Conservation (phyloP, 1,140 invertebrate genomes). For the Drosophila paulistorum region DNA sequence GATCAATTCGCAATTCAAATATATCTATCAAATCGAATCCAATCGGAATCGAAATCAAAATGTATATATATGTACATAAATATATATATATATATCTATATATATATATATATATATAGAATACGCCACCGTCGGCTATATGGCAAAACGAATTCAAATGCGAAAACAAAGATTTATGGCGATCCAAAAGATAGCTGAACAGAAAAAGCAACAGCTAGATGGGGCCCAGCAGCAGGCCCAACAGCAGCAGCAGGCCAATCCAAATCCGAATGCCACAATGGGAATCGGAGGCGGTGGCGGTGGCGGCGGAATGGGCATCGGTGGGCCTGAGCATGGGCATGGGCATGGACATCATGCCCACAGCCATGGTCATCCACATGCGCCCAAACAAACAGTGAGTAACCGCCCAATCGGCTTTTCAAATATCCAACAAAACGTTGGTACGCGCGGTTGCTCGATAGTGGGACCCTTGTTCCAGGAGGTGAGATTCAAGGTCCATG, state of each 20-base stretch:
- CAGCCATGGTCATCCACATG: slow-evolving; percentile 83
- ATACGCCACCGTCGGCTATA: slow-evolving; percentile 97
- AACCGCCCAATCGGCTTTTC: slow-evolving; percentile 83
- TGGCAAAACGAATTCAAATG: slow-evolving; percentile 98
- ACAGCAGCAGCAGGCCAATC: slow-evolving; percentile 84
- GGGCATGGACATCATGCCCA: slow-evolving; percentile 83
- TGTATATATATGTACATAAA: slow-evolving; percentile 46
- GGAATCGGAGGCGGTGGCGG: slow-evolving; percentile 59
- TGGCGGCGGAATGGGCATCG: slow-evolving; percentile 69
- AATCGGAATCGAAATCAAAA: slow-evolving; percentile 48
- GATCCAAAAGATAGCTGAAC: slow-evolving; percentile 94
- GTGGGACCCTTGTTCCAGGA: slow-evolving; percentile 93
- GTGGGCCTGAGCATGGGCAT: slow-evolving; percentile 83
- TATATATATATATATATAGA: slow-evolving; percentile 85
- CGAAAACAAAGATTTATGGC: slow-evolving; percentile 94
- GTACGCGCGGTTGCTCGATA: slow-evolving; percentile 86
- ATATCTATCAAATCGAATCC: slow-evolving; percentile 30
- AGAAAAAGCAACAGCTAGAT: slow-evolving; percentile 92
- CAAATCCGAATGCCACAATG: slow-evolving; percentile 81
- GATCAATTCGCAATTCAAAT: slow-evolving; percentile 16
- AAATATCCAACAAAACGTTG: slow-evolving; percentile 83
- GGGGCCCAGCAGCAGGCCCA: slow-evolving; percentile 85
- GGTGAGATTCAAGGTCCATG: slow-evolving; percentile 96
- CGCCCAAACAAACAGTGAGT: slow-evolving; percentile 83
- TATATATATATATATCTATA: slow-evolving; percentile 45